Percentiles rank a stretch among this genome's conserved stretches.
Conservation (phyloP, 2,113 vertebrate genomes). For the Cnemophilus loriae region DNA sequence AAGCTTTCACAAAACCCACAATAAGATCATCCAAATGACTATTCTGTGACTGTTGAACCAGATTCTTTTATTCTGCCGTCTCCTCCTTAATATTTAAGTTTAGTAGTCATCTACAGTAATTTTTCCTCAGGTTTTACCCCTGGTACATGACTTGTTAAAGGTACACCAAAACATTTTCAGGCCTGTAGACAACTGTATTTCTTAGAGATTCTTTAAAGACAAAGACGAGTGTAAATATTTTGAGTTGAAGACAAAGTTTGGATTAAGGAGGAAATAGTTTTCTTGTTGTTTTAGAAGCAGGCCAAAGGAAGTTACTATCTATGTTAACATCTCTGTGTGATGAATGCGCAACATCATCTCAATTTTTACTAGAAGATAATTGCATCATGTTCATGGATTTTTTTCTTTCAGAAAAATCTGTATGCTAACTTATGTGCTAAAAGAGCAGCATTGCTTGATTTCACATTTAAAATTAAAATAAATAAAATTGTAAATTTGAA, state of each 20-base stretch:
- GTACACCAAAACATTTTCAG: neutral
- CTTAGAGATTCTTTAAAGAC: neutral
- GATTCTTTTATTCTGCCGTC: neutral
- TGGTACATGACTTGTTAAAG: accelerated
- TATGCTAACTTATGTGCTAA: neutral
- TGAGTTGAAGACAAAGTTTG: neutral
- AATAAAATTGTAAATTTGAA: neutral
- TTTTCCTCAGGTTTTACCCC: neutral
- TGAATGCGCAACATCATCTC: neutral
- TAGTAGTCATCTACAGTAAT: neutral
- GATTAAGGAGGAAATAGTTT: accelerated
- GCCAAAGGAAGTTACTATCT: neutral
- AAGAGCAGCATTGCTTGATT: neutral
- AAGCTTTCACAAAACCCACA: neutral
- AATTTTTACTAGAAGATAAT: neutral
- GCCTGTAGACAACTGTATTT: neutral
- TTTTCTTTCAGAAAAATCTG: neutral
- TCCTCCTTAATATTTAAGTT: neutral
- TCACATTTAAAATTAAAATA: neutral
- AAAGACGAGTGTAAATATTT: neutral
- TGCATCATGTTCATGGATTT: neutral
- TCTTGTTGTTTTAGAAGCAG: neutral
- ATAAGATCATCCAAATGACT: neutral
- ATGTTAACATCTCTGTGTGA: neutral
- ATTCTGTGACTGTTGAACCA: neutral